phyloP scores from a whole-genome alignment of 2,113 vertebrate genomes.

The Chelonoidis abingdonii region DNA sequence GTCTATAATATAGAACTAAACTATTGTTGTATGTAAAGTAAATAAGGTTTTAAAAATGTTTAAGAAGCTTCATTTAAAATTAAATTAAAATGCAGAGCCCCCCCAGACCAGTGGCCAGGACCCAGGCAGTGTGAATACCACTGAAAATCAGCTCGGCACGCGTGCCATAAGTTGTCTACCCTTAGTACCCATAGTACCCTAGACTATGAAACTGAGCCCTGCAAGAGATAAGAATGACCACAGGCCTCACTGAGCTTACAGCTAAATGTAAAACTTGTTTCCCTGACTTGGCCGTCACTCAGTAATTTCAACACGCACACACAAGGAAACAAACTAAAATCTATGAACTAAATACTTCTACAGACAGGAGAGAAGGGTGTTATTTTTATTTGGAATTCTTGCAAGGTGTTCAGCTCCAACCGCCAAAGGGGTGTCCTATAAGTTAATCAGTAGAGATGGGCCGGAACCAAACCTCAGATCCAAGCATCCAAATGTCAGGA shows the following conservation, averaged over 20 bases:
- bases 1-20: too few species aligned
- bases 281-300: neutral
- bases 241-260: neutral
- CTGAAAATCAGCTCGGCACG: too few species aligned
- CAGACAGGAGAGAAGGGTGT: neutral
- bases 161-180: too few species aligned
- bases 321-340: constrained; percentile 21
- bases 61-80: too few species aligned
- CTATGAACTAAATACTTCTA: neutral
- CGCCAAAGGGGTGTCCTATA: neutral
- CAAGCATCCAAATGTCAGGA: neutral
- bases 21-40: too few species aligned
- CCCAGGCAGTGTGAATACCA: too few species aligned
- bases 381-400: neutral
- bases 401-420: neutral
- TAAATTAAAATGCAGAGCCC: too few species aligned
- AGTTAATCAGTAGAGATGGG: neutral
- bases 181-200: too few species aligned
- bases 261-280: neutral
- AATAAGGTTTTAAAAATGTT: too few species aligned
- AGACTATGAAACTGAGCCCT: neutral
- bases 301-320: constrained; percentile 42
- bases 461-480: neutral
- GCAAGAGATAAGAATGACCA: too few species aligned
- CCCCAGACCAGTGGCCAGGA: too few species aligned